Evolutionary conservation across 2,888 invertebrate species (phyloP), one percentile per base, ranked within the genome.

Genomic region (Melangyna quadrimaculata): DNA sequence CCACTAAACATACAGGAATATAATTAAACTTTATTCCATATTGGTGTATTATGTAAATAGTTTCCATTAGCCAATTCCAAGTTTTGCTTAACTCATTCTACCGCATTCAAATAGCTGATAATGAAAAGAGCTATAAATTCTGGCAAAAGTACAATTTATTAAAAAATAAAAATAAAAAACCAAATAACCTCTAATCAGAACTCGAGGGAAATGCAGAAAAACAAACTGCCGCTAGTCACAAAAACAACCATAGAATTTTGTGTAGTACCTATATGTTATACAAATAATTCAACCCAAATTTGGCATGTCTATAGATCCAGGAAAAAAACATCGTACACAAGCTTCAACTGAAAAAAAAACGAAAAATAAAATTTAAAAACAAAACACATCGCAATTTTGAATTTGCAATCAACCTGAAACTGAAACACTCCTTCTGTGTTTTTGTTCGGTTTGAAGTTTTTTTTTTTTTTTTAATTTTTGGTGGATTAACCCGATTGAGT

Each of bases 401-500:
- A 70, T 69, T 29, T 72, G 80, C 79, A 84, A 75, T 79, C 80
- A 84, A 79, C 79, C 79, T 71, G 74, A 78, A 75, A 57, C 79
- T 72, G 71, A 78, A 71, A 57, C 43, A 61, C 40, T 53, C 12
- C 19, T 17, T 70, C 53, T 3, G 9, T 59, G 32, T 45, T 59
- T 19, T 48, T 57, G 22, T 59, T 35, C 32, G 55, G 29, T 29
- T 59, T 22, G n/a, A n/a, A 51, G 24, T 55, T 9, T n/a, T 27
- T 32, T 51, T 22, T 43, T 51, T 22, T 43, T 40, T 40, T 27
- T 32, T n/a, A 10, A 2, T 43, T 61, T 61, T 78, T 63, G 1
- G 71, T 63, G 55, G 27, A 71, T 71, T 32, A 63, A 43, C 45
- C 65, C 55, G 24, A 63, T 65, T 45, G 35, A 67, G 55, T 71